These are phyloP conservation scores for Callorhinus ursinus DNA, from an alignment of 2,113 vertebrate species.

Conservation along the genomic window DNA sequence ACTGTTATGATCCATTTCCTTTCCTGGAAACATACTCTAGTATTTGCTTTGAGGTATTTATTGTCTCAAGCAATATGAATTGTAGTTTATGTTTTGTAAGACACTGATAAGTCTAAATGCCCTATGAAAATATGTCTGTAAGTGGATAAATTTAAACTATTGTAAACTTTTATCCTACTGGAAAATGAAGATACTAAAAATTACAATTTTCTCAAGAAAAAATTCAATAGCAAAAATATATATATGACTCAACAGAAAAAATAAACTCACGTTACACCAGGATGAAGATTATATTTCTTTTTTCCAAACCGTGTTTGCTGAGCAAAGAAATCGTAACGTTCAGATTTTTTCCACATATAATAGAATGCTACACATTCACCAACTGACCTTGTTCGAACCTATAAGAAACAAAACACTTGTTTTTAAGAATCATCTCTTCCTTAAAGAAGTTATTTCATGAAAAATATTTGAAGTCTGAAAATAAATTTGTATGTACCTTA, in stretches of 20 bases:
- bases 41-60: not conserved
- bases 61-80: slow-evolving; percentile 12
- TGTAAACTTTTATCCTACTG: not conserved
- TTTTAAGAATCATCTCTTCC: slow-evolving; percentile 57
- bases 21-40: not conserved
- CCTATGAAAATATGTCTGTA: not conserved
- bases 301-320: slow-evolving; percentile 98
- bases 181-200: slow-evolving; percentile 22
- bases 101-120: not conserved
- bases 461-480: not conserved
- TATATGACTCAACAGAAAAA: not conserved
- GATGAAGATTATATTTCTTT: slow-evolving; percentile 98
- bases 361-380: slow-evolving; percentile 99
- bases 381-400: slow-evolving; percentile 98
- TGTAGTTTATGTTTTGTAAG: not conserved
- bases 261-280: slow-evolving; percentile 95
- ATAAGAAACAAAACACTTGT: slow-evolving; percentile 64
- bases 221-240: not conserved
- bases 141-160: not conserved
- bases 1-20: not conserved
- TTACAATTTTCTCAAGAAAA: slow-evolving; percentile 10
- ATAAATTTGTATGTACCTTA: not conserved
- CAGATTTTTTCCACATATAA: slow-evolving; percentile 99
- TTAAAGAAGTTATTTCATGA: not conserved
- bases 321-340: slow-evolving; percentile 98